These are phyloP conservation scores for Mythimna impura DNA, from an alignment of 2,888 invertebrate genomes.

Conservation along the genomic window DNA sequence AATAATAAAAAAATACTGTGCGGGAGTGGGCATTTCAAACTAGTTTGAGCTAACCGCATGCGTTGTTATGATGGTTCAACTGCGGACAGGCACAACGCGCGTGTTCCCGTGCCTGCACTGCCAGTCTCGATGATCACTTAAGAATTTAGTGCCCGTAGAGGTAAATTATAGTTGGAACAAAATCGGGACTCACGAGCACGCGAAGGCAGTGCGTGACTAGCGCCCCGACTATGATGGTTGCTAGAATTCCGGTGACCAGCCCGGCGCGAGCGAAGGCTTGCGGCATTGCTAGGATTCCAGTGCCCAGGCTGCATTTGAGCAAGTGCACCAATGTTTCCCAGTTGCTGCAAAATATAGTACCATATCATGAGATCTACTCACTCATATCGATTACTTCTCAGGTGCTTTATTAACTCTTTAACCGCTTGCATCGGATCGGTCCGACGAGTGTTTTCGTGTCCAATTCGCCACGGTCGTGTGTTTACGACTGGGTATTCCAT, in stretches of 20 bases:
- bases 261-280: constrained; percentile 97
- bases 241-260: constrained; percentile 93
- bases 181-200: constrained; percentile 90
- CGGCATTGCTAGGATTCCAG: constrained; percentile 98
- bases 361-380: not conserved
- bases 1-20: too few relatives aligned
- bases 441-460: too few relatives aligned
- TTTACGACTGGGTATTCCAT: too few relatives aligned
- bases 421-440: too few relatives aligned
- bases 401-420: not conserved
- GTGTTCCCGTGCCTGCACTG: too few relatives aligned
- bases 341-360: constrained; percentile 91
- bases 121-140: not conserved
- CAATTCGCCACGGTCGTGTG: too few relatives aligned
- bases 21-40: too few relatives aligned
- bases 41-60: too few relatives aligned
- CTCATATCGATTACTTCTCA: not conserved
- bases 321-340: constrained; percentile 95
- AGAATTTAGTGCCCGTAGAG: not conserved
- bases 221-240: constrained; percentile 94
- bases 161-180: not conserved
- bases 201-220: constrained; percentile 97
- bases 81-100: too few relatives aligned
- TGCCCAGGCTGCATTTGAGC: constrained; percentile 97
- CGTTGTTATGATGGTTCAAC: too few relatives aligned